Base-by-base conservation (phyloP, 2,888 invertebrate genomes). In the Furcula furcula region DNA sequence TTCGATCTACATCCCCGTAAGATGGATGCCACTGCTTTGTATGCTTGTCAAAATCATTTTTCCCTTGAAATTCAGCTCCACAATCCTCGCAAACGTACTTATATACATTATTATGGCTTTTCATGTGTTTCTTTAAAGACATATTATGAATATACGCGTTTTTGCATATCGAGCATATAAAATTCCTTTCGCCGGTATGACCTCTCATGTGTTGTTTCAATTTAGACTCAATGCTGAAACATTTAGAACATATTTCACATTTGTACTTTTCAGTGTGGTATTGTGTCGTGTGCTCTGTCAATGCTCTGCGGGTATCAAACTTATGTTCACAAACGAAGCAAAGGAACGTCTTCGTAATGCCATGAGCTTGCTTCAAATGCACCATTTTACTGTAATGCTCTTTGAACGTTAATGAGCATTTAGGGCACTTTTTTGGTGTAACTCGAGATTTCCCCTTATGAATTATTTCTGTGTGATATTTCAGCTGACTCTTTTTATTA, bases 201-300 rank as follows among this genome's bases (percentile, higher is more conserved):
- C 36, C 73, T 0, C 68, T 47, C 66, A 81, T 73, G 34, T 90
- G 90, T 14, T 78, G 74, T 34, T 79, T 83, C 4, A 90, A 71
- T 52, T 75, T 79, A 2, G 82, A 85, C 18, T 79, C 74, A 47
- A 82, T 79, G 1, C 78, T 65, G 14, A 89, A 90, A 31, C 80
- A 76, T 36, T 86, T 87, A 14, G 69, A 75, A 33, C 90, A 90
- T 1, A 79, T 52, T 29, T 79, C 72, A 19, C 90, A 90, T 42
- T 77, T 81, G 21, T 66, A 86, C 25, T 76, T 81, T 10, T 88
- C 77, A 2, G 86, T 83, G 25, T 88, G 88, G 3, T 67, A 53
- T 33, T 54, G 64, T 0, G 67, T 79, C 0, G 52, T 46, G 20
- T 81, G 80, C 25, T 78, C 73, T 0, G 79, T 80, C 7, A 76